Evolutionary conservation across 2,797 vertebrate species (phyloP), one percentile per base, ranked within the genome.

Genomic region (Acrossocheilus wenchowensis): DNA sequence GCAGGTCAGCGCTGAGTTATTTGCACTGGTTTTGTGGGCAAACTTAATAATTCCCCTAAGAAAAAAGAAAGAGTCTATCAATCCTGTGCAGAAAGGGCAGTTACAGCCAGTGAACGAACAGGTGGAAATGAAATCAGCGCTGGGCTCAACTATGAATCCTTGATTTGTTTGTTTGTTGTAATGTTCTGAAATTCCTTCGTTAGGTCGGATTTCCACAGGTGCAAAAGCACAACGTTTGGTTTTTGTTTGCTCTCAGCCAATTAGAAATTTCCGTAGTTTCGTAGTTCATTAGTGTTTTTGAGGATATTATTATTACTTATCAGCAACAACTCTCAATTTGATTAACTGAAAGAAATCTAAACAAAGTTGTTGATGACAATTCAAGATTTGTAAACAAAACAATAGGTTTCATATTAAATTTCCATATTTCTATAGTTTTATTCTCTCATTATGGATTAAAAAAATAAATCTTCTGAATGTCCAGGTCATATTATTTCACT

Each of bases 171-270:
- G 68, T 66, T 50, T 71, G 45, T 39, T 17, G 7, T 82, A 15
- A n/a, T 54, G 39, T 78, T 69, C 50, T 82, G 41, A 78, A 82
- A 80, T 80, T 30, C 23, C 36, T 82, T 80, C 34, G 72, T 77
- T 30, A 72, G 92, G 91, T 91, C 89, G 86, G 91, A 91, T 92
- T 90, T 92, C 93, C 94, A 95, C 95, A 95, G 94, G 94, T 95
- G 95, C 93, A 93, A 94, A 93, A 87, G 89, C 90, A 90, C 90
- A 89, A 89, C 90, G 87, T 93, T 94, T 88, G 89, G 90, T 91
- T 80, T 83, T 84, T 72, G 34, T 87, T 79, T 77, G 69, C 57
- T 68, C 21, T 26, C 45, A n/a, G 62, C 48, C 52, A 88, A 84
- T 88, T 87, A 90, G 60, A 75, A 74, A 50, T 64, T 78, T 57